Percentiles rank a stretch among this genome's conserved stretches.
Evolutionary conservation across 2,888 invertebrate species (phyloP).

Genomic region (Lymantria dispar): DNA sequence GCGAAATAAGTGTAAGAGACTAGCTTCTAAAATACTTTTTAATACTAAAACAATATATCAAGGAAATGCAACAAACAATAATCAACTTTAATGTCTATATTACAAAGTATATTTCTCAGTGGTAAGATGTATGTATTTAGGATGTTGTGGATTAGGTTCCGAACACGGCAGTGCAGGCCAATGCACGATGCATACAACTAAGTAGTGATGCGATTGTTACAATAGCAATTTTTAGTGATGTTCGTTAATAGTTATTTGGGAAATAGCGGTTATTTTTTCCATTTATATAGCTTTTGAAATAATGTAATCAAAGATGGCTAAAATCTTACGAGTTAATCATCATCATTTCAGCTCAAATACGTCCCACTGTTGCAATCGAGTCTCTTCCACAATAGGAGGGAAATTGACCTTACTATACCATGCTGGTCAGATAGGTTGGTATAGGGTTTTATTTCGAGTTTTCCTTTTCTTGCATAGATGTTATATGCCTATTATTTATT

Average conservation of each 20-base stretch:
- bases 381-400: too few relatives aligned
- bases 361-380: too few relatives aligned
- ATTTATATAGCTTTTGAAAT: too few relatives aligned
- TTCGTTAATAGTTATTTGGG: slow-evolving; percentile 17
- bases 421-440: too few relatives aligned
- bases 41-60: slow-evolving; percentile 7
- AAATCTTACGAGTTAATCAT: too few relatives aligned
- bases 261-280: slow-evolving; percentile 3
- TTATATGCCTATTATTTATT: too few relatives aligned
- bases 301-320: too few relatives aligned
- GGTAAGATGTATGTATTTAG: slow-evolving; percentile 24
- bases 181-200: slow-evolving; percentile 82
- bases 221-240: slow-evolving; percentile 32
- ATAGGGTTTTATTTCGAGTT: too few relatives aligned
- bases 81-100: background rate
- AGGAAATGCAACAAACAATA: slow-evolving; percentile 1
- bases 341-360: too few relatives aligned
- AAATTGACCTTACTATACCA: too few relatives aligned
- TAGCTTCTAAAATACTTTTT: slow-evolving; percentile 69
- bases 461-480: too few relatives aligned
- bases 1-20: slow-evolving; percentile 78
- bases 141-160: slow-evolving; percentile 37
- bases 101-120: slow-evolving; percentile 28
- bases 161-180: slow-evolving; percentile 76
- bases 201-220: slow-evolving; percentile 64